Conservation (phyloP, 2,113 vertebrate genomes). For the Solea senegalensis region DNA sequence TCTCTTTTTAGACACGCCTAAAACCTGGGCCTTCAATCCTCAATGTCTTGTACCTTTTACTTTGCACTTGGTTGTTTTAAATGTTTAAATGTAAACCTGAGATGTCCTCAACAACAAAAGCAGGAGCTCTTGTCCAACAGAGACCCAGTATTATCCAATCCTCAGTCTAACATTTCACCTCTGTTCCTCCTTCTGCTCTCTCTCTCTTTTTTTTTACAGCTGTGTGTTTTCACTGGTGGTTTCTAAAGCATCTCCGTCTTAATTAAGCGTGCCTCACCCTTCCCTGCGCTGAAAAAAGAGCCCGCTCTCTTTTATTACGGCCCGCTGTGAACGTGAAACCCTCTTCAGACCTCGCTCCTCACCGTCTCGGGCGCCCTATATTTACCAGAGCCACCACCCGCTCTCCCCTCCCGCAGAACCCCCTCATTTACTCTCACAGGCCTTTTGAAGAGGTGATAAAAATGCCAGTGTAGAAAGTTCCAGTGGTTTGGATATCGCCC, state of each 20-base stretch:
- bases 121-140: conserved; percentile 19
- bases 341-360: conserved; percentile 54
- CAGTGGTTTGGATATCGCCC: conserved; percentile 60
- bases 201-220: conserved; percentile 41
- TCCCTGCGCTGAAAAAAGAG: conserved; percentile 44
- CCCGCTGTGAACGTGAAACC: conserved; percentile 57
- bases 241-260: conserved; percentile 61
- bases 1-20: too few species aligned
- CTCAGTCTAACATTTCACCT: conserved; percentile 23
- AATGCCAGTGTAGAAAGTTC: conserved; percentile 62
- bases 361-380: conserved; percentile 51
- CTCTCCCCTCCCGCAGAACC: conserved; percentile 12
- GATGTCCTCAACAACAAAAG: conserved; percentile 9
- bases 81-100: neutral
- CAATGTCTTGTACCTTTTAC: too few species aligned
- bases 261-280: conserved; percentile 72
- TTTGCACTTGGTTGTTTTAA: too few species aligned
- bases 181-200: neutral
- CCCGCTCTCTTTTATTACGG: conserved; percentile 63
- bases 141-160: conserved; percentile 29
- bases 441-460: conserved; percentile 69
- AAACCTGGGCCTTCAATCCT: too few species aligned
- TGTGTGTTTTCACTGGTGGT: conserved; percentile 52
- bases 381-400: conserved; percentile 47
- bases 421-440: conserved; percentile 53